Base-by-base conservation (phyloP, 2,797 vertebrate genomes). In the Cossypha niveicapilla region DNA sequence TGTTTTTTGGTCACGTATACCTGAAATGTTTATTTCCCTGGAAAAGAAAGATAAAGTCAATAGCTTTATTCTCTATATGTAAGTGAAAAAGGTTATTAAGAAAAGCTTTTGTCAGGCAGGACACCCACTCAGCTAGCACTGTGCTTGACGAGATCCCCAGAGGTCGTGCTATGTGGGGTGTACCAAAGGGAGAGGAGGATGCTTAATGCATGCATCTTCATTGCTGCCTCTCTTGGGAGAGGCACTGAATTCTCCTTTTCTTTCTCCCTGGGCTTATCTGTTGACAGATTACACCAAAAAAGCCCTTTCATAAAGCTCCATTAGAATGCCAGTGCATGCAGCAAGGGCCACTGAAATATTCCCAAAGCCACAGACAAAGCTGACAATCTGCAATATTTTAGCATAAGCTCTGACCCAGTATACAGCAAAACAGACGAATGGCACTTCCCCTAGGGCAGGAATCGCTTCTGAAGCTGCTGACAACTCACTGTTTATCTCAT, bases 311-410 rank as follows among this genome's bases (percentile, higher is more conserved):
- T 56, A 92, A 89, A 80, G 65, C 84, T 94, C 60, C 58, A 92
- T 92, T 96, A 95, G 87, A 90, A 96, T 93, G 90, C 86, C 65
- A 86, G 47, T 60, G 81, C 81, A 81, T 91, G 92, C 78, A 91
- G 75, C 2, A 0, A 65, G 41, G 72, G 42, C 78, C 67, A 83
- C 70, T 75, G 81, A 85, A 94, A 80, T 89, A 95, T 92, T 95
- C 92, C 92, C 90, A 77, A 92, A 94, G 86, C 81, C 75, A 74
- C 84, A 92, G 84, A 85, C 84, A 92, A 90, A 78, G 68, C 81
- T 91, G 88, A 93, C 84, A 85, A 89, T 88, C 75, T 82, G 50
- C 32, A 6, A 58, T 71, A 81, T 85, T 93, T 96, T 75, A 86
- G 68, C 91, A 91, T 83, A 92, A 88, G 57, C 75, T 91, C 78